These are phyloP conservation scores for Lithobates pipiens DNA, from an alignment of 2,797 vertebrate species.

Conservation along the genomic window DNA sequence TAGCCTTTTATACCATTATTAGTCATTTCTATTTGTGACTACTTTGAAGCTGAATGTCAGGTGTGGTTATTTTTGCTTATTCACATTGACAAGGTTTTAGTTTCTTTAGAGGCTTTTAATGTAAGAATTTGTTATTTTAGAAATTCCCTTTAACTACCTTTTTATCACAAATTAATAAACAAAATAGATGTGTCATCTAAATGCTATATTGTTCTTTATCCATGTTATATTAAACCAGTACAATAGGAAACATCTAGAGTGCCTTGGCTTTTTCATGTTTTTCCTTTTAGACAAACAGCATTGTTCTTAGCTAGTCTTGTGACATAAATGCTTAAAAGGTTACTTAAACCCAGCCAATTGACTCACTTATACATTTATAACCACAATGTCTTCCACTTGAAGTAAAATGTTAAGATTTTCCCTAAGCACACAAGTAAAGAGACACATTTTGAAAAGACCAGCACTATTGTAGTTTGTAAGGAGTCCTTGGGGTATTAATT, in stretches of 20 bases:
- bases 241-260: neutral
- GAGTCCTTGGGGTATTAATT: conserved; percentile 73
- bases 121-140: no score
- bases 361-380: conserved; percentile 53
- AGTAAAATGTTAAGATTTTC: conserved; percentile 66
- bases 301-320: conserved; percentile 36
- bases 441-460: conserved; percentile 67
- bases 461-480: conserved; percentile 67
- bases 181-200: no score
- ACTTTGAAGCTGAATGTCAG: no score
- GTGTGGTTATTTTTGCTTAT: no score
- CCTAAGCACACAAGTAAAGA: conserved; percentile 68
- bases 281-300: conserved; percentile 50
- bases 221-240: neutral
- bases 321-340: conserved; percentile 51
- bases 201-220: neutral
- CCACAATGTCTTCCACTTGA: conserved; percentile 66
- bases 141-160: no score
- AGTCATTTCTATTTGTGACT: no score
- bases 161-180: no score
- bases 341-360: conserved; percentile 29
- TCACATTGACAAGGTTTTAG: no score
- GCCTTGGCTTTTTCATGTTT: conserved; percentile 23
- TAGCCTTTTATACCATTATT: no score
- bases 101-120: no score